Evolutionary conservation across 2,797 vertebrate species (phyloP).

Genomic region (Tapera naevia): DNA sequence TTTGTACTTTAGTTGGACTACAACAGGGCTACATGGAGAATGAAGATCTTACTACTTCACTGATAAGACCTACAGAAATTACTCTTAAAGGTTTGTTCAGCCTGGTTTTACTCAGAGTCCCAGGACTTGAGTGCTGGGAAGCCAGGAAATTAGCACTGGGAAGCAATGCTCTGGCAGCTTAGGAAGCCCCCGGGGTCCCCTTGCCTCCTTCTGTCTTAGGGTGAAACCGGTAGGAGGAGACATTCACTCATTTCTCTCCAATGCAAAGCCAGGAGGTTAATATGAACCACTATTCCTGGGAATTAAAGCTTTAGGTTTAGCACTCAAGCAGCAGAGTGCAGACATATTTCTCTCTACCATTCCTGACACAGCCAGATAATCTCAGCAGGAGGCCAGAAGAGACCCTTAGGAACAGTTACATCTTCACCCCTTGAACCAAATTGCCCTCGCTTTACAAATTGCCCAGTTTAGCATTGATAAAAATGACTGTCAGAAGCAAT

Average conservation of each 20-base stretch:
- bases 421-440: background rate
- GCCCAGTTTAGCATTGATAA: background rate
- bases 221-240: background rate
- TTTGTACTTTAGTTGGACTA: background rate
- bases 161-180: background rate
- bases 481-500: background rate
- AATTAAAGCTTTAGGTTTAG: background rate
- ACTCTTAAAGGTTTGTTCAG: background rate
- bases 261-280: background rate
- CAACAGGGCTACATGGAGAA: background rate
- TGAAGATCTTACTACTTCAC: background rate
- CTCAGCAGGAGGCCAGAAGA: background rate
- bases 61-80: background rate
- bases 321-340: background rate
- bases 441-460: background rate
- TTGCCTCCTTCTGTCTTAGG: background rate
- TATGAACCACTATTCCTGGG: background rate
- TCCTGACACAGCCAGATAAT: background rate
- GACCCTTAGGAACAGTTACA: background rate
- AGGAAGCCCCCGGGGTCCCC: background rate
- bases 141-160: background rate
- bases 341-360: background rate
- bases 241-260: background rate
- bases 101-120: background rate
- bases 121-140: background rate